phyloP scores from a whole-genome alignment of 2,113 vertebrate species.

The Zosterops hypoxanthus region DNA sequence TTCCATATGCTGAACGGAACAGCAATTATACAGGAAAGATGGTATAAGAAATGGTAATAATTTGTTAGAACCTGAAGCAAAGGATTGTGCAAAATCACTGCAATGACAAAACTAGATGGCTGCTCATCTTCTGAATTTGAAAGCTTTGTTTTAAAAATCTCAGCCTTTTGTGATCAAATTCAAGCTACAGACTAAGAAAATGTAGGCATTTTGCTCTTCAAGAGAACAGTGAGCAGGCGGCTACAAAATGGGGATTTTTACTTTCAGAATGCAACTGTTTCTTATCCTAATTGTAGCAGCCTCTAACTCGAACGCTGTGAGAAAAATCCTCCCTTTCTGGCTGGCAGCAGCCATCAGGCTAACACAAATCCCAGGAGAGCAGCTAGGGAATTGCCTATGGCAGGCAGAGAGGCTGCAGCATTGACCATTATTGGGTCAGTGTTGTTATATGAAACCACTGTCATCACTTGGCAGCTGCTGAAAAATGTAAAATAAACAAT shows the following conservation, averaged over 20 bases:
- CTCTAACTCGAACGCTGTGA: not conserved
- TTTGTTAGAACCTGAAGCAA: not conserved
- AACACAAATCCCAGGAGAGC: not conserved
- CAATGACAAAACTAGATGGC: not conserved
- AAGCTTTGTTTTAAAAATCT: not conserved
- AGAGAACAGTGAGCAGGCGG: not conserved
- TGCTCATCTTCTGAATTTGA: not conserved
- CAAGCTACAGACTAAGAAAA: not conserved
- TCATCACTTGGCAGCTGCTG: not conserved
- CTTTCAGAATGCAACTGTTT: not conserved
- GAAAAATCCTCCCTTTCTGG: not conserved
- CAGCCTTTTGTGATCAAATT: not conserved
- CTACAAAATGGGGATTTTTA: not conserved
- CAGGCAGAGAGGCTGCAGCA: not conserved
- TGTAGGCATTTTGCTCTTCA: not conserved
- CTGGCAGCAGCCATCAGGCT: not conserved
- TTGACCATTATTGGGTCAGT: not conserved
- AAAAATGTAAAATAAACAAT: not conserved
- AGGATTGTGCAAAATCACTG: not conserved
- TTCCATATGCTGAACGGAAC: conserved; percentile 3
- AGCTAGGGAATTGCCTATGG: not conserved
- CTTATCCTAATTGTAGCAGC: not conserved
- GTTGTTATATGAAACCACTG: not conserved
- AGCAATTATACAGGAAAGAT: not conserved
- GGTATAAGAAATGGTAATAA: not conserved